Conservation (phyloP, 2,113 vertebrate species). For the Pyxicephalus adspersus region DNA sequence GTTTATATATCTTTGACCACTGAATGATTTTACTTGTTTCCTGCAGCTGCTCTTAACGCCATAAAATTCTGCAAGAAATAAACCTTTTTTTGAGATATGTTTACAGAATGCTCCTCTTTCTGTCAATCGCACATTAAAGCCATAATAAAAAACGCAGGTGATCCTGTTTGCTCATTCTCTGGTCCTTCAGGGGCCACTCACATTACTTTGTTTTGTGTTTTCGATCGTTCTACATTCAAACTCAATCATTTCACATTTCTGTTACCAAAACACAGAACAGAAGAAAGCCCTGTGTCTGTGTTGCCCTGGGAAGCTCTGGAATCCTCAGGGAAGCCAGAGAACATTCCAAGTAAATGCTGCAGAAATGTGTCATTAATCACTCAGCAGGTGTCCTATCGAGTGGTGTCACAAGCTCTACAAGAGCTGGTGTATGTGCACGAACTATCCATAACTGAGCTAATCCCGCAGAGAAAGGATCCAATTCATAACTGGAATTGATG, state of each 20-base stretch:
- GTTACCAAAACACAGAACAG: slow-evolving; percentile 17
- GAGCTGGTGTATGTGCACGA: neutral
- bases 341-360: slow-evolving; percentile 39
- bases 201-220: slow-evolving; percentile 33
- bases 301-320: neutral
- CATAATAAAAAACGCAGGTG: slow-evolving; percentile 40
- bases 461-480: slow-evolving; percentile 19
- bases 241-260: slow-evolving; percentile 26
- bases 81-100: neutral
- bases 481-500: slow-evolving; percentile 36
- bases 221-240: slow-evolving; percentile 19
- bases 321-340: slow-evolving; percentile 13
- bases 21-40: no score
- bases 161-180: neutral
- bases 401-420: slow-evolving; percentile 32
- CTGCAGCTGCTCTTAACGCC: no score
- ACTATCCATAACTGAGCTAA: slow-evolving; percentile 13
- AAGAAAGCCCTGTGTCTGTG: slow-evolving; percentile 27
- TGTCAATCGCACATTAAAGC: neutral
- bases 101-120: slow-evolving; percentile 18
- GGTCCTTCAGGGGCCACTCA: slow-evolving; percentile 1
- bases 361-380: slow-evolving; percentile 49
- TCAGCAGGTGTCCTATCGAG: slow-evolving; percentile 39
- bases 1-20: no score
- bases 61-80: no score